Conservation (phyloP, 2,888 invertebrate genomes). For the Achlya flavicornis region DNA sequence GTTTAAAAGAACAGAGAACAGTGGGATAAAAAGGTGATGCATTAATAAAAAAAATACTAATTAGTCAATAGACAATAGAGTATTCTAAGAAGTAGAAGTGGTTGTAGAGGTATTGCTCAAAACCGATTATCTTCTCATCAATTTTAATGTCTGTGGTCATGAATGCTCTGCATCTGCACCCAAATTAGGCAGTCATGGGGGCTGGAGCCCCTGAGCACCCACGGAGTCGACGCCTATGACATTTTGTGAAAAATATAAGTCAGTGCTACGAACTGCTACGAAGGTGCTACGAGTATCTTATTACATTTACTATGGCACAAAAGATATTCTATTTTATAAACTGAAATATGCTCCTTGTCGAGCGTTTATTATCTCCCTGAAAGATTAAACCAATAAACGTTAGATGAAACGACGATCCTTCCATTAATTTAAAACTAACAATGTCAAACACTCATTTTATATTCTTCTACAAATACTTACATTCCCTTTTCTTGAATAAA, state of each 20-base stretch:
- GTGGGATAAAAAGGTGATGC: too few species aligned
- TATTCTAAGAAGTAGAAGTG: too few species aligned
- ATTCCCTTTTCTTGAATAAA: background rate
- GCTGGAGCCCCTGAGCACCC: too few species aligned
- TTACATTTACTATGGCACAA: background rate
- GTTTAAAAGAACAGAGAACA: too few species aligned
- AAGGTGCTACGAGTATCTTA: background rate
- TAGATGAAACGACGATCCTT: background rate
- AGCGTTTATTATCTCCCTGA: background rate
- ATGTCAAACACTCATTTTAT: background rate
- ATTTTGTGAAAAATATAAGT: background rate
- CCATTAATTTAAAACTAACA: background rate
- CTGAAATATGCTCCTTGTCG: background rate
- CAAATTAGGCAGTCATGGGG: too few species aligned
- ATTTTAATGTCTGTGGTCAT: too few species aligned
- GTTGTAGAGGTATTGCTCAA: too few species aligned
- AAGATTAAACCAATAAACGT: background rate
- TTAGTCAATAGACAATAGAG: too few species aligned
- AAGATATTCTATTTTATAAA: background rate
- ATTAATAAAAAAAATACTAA: too few species aligned
- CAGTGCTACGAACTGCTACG: slow-evolving; percentile 5
- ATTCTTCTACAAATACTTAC: background rate
- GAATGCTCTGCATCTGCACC: too few species aligned
- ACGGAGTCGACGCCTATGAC: too few species aligned
- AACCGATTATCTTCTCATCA: too few species aligned